These are phyloP conservation scores for Phallusia fumigata DNA, from an alignment of 23 tunicate species.

Conservation along the genomic window DNA sequence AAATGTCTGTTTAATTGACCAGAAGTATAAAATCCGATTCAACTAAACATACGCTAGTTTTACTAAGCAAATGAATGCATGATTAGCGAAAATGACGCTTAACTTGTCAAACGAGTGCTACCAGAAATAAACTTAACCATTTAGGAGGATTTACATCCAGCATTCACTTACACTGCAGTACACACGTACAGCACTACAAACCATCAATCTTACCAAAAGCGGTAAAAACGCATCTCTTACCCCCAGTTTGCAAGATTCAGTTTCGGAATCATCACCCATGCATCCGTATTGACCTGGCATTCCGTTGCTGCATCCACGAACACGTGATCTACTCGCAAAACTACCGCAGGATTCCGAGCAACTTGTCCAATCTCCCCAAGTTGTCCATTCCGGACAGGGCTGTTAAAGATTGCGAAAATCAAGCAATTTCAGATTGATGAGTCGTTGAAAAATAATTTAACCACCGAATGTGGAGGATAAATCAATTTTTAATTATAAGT, in stretches of 20 bases:
- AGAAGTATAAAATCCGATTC: too few species aligned
- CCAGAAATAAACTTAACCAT: background rate
- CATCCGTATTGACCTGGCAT: slow-evolving; percentile 26
- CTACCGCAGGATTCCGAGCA: slow-evolving; percentile 52
- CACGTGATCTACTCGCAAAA: slow-evolving; percentile 33
- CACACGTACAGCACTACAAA: background rate
- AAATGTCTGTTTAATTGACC: too few species aligned
- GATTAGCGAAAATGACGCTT: too few species aligned
- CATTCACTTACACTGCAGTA: background rate
- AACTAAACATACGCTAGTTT: too few species aligned
- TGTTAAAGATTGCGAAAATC: slow-evolving; percentile 3
- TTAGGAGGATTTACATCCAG: background rate
- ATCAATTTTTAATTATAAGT: too few species aligned
- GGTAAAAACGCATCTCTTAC: slow-evolving; percentile 14
- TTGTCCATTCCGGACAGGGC: slow-evolving; percentile 57
- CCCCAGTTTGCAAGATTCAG: slow-evolving; percentile 51
- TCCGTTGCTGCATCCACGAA: slow-evolving; percentile 38
- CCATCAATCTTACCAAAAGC: background rate
- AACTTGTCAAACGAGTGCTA: too few species aligned
- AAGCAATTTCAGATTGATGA: too few species aligned
- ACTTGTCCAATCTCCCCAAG: slow-evolving; percentile 41
- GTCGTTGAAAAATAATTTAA: too few species aligned
- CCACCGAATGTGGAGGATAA: too few species aligned
- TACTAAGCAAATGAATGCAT: too few species aligned
- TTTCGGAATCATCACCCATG: slow-evolving; percentile 21